These are phyloP conservation scores for Phymorhynchus buccinoides DNA, from an alignment of 1,140 invertebrate species.

Conservation along the genomic window DNA sequence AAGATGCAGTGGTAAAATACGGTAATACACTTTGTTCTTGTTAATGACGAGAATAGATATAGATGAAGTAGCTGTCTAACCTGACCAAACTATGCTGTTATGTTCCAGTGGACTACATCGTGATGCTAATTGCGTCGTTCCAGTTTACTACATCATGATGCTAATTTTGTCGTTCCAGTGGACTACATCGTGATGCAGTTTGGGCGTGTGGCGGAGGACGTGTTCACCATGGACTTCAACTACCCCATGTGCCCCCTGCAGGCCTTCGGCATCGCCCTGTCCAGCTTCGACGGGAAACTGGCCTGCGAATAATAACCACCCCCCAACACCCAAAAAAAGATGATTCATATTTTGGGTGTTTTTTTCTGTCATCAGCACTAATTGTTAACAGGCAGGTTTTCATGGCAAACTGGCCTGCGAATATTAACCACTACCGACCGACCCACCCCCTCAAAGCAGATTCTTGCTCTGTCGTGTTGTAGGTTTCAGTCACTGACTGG, in stretches of 20 bases:
- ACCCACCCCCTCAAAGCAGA: too few species aligned
- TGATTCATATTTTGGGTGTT: too few species aligned
- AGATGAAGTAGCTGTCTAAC: too few species aligned
- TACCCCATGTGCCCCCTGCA: constrained; percentile 98
- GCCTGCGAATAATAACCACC: constrained; percentile 96
- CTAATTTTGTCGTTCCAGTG: constrained; percentile 75
- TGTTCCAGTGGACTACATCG: not conserved
- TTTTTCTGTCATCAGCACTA: too few species aligned
- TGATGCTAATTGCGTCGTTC: not conserved
- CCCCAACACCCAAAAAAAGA: constrained; percentile 28
- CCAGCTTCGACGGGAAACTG: constrained; percentile 98
- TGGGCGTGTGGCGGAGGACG: constrained; percentile 95
- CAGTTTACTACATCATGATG: not conserved
- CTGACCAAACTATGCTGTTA: not conserved
- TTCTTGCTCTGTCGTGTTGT: too few species aligned
- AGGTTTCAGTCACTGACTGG: not conserved
- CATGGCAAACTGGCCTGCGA: too few species aligned
- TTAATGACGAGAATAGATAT: too few species aligned
- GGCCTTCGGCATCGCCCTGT: constrained; percentile 98
- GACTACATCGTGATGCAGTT: constrained; percentile 99
- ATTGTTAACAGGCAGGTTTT: too few species aligned
- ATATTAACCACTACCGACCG: too few species aligned
- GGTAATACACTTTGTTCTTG: too few species aligned
- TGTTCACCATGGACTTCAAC: constrained; percentile 98
- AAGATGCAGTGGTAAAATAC: too few species aligned